These are phyloP conservation scores for Pleuronectes platessa DNA, from an alignment of 2,113 vertebrate genomes.

Conservation along the genomic window DNA sequence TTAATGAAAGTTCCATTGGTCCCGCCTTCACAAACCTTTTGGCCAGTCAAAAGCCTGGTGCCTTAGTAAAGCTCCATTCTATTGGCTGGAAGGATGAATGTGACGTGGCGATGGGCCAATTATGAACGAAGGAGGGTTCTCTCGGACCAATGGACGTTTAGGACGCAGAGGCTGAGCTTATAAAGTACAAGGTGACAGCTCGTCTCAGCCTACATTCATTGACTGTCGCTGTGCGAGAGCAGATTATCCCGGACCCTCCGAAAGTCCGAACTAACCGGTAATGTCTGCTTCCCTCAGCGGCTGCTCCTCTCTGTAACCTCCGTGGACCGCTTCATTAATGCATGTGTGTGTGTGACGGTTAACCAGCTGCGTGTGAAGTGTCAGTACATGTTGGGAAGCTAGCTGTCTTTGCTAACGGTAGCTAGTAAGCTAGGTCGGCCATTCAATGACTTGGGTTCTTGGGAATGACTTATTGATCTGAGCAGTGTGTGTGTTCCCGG, in stretches of 20 bases:
- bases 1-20: conserved; percentile 14
- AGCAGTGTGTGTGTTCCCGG: too few relatives aligned
- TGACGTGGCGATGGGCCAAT: conserved; percentile 31
- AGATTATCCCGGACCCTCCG: conserved; percentile 50
- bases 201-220: conserved; percentile 47
- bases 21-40: conserved; percentile 15
- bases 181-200: conserved; percentile 83
- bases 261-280: conserved; percentile 72
- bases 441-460: conserved; percentile 50
- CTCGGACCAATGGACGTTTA: conserved; percentile 73
- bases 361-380: neutral
- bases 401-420: conserved; percentile 46
- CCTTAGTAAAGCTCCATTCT: neutral
- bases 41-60: conserved; percentile 36
- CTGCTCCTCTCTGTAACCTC: accelerated
- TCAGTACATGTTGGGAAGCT: neutral
- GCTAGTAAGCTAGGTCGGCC: conserved; percentile 49
- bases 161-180: conserved; percentile 76
- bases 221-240: conserved; percentile 55
- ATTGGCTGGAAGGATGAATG: conserved; percentile 1
- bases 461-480: neutral
- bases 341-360: neutral
- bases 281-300: neutral
- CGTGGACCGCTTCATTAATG: neutral
- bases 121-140: neutral